Percentiles rank a stretch among this genome's conserved stretches.
Conservation (phyloP, 2,113 vertebrate genomes). For the Psilopogon haemacephalus region DNA sequence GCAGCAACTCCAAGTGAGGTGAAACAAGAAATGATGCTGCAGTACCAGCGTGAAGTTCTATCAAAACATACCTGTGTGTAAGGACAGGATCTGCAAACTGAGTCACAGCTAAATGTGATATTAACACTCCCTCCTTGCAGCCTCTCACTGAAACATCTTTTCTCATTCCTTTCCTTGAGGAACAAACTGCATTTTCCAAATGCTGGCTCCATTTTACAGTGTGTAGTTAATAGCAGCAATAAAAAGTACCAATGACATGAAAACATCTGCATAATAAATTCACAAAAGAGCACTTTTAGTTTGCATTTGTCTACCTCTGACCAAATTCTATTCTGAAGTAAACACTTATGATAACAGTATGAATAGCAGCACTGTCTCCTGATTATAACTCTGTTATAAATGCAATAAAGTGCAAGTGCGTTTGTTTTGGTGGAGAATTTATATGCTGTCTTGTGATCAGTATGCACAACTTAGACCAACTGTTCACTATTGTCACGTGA, state of each 20-base stretch:
- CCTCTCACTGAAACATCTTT: background rate
- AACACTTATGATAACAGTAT: background rate
- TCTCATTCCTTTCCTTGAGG: background rate
- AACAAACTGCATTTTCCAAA: background rate
- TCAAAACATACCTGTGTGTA: background rate
- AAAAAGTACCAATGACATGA: background rate
- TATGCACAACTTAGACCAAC: background rate
- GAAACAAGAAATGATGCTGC: background rate
- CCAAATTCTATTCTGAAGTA: background rate
- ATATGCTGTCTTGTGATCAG: background rate
- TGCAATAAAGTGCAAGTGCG: background rate
- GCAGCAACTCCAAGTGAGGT: background rate
- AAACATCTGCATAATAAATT: background rate
- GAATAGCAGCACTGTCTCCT: background rate
- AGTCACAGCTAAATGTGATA: background rate
- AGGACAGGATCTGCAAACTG: background rate
- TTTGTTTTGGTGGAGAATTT: background rate
- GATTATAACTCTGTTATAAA: background rate
- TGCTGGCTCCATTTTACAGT: background rate
- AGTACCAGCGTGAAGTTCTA: background rate
- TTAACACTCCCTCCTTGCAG: background rate
- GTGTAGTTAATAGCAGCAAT: background rate
- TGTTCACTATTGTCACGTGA: background rate
- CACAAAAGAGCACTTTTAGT: background rate
- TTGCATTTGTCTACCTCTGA: background rate